Evolutionary conservation across 2,797 vertebrate genomes (phyloP), one percentile per base, ranked within the genome.

Genomic region (Mormyrops attenuatus): DNA sequence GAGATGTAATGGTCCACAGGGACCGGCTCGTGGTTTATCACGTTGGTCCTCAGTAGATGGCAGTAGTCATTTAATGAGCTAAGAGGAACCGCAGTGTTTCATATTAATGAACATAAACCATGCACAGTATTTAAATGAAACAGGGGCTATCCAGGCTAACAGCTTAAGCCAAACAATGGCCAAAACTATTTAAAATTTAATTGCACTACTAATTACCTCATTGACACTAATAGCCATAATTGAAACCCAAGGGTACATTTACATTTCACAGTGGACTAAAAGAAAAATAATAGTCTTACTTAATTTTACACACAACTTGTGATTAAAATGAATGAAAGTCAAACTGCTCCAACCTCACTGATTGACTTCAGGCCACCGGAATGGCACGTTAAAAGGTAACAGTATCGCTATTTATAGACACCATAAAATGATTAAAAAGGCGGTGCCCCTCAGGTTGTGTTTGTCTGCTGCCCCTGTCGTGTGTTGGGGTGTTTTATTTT

Each of bases 31-130:
- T 17, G 15, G 69, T 73, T 73, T 73, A 17, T 73, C 69, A 73
- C 5, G 30, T 73, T 73, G 30, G 50, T 86, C 15, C 85, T 53
- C 49, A 86, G 50, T 86, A 86, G 85, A 86, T 86, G 85, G 85
- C 85, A 55, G 85, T 34, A 53, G 47, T 86, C 47, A 34, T 86
- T 86, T 34, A 86, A 52, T 53, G 22, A 30, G 47, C 26, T 52
- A 34, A 17, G 5, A 50, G 34, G 84, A 53, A 49, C 3, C 0
- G 7, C 77, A 47, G 6, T 82, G 77, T 82, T 47, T 82, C 41
- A n/a, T 82, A 44, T 82, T 47, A 9, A 44, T 47, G 38, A 82
- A 47, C 77, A 44, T 82, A 82, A 82, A 82, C 77, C 20, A 82
- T n/a, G 41, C 30, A 82, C 38, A 82, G 77, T 47, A 82, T n/a